Conservation (phyloP, 2,888 invertebrate species). For the Trichacis sp. region DNA sequence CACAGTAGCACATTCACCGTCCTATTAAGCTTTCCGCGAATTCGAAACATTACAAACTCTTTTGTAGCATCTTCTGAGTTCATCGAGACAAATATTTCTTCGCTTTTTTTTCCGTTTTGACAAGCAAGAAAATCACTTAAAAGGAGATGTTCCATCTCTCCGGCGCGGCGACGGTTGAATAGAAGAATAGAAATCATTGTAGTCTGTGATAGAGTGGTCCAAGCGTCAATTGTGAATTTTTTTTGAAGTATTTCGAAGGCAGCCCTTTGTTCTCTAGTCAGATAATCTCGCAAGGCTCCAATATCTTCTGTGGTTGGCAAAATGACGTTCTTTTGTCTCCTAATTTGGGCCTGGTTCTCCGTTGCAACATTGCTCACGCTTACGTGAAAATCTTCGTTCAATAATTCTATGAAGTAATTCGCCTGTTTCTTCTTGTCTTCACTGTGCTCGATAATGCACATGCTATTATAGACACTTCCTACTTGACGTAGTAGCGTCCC, state of each 20-base stretch:
- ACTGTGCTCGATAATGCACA: conserved; percentile 28
- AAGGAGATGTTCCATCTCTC: conserved; percentile 43
- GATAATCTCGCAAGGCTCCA: not conserved
- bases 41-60: too few species aligned
- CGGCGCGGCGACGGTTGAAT: conserved; percentile 46
- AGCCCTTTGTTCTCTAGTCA: not conserved
- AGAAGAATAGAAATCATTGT: conserved; percentile 38
- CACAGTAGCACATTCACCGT: too few species aligned
- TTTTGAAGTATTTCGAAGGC: not conserved
- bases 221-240: conserved; percentile 5
- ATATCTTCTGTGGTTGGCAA: conserved; percentile 24
- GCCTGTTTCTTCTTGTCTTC: conserved; percentile 19
- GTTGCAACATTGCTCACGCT: conserved; percentile 20
- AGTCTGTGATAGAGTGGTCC: conserved; percentile 36
- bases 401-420: conserved; percentile 32
- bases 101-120: conserved; percentile 22
- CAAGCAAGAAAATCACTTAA: conserved; percentile 40
- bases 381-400: conserved; percentile 10
- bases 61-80: too few species aligned
- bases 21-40: too few species aligned
- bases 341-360: conserved; percentile 11
- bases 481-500: conserved; percentile 32
- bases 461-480: conserved; percentile 20
- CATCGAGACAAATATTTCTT: conserved; percentile 30
- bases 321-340: conserved; percentile 10